Evolutionary conservation across 2,797 vertebrate genomes (phyloP), one percentile per base, ranked within the genome.

Genomic region (Cynodonichthys magdalenae): DNA sequence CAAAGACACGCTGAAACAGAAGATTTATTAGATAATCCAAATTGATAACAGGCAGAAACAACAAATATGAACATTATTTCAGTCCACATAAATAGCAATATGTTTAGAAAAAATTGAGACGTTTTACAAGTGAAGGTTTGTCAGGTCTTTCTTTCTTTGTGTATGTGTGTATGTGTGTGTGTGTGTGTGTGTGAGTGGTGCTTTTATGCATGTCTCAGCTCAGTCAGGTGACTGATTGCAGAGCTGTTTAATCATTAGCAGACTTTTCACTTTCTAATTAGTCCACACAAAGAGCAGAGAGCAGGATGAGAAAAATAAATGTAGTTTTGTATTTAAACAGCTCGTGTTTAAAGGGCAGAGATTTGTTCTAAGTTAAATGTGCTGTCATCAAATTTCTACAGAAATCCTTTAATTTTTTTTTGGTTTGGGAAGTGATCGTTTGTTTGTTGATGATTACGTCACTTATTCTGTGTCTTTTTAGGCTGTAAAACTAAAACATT

Each of bases 151-250:
- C 15, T 44, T 44, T 44, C 15, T 17, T 17, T 17, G 15, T 44
- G 24, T 24, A 24, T 24, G 24, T 24, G 24, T 24, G 24, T 24
- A 8, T n/a, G 17, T 18, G 15, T 18, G 10, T 12, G 34, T 36
- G 10, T 45, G 6, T 45, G 44, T n/a, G 44, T 45, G 15, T 45
- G 34, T 36, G 34, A 2, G 34, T 18, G 6, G 17, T 6, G 17
- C 17, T 6, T 68, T 18, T 11, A 45, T 65, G 45, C 18, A 6
- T 31, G 5, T 52, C 15, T 29, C 51, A 69, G 36, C 52, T 77
- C 51, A 45, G 62, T 77, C 36, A 59, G 18, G 24, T 76, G 59
- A 69, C 41, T 56, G 59, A 15, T 1, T 0, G 20, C 59, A 19
- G 11, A 14, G 11, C 41, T 48, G 15, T 55, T 58, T 51, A 58